Evolutionary conservation across 1,140 invertebrate species (phyloP).

Genomic region (Diploscapter pachys): DNA sequence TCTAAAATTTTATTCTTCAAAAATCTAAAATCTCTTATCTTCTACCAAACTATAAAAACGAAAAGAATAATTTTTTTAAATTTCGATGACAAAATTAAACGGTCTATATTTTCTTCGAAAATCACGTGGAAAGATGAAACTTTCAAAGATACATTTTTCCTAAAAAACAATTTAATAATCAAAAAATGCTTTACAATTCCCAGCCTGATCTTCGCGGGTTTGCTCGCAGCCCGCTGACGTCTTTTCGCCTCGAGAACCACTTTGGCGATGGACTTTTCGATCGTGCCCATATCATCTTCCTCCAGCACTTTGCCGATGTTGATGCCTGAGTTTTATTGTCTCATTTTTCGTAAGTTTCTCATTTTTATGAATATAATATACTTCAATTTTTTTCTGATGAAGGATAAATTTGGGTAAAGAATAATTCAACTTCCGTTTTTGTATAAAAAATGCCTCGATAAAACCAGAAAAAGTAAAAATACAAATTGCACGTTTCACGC

Average conservation of each 20-base stretch:
- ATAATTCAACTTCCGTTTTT: not conserved
- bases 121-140: too few species aligned
- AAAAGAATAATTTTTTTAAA: not conserved
- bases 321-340: slow-evolving; percentile 28
- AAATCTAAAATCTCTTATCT: not conserved
- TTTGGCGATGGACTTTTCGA: slow-evolving; percentile 60
- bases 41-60: not conserved
- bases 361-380: not conserved
- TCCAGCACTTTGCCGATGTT: slow-evolving; percentile 60
- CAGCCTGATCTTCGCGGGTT: slow-evolving; percentile 59
- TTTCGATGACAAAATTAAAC: slow-evolving; percentile 3
- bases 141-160: too few species aligned
- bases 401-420: not conserved
- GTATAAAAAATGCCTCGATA: too few species aligned
- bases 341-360: not conserved
- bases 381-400: not conserved
- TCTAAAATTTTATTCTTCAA: slow-evolving; percentile 54
- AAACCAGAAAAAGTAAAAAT: too few species aligned
- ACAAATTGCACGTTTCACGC: too few species aligned
- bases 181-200: slow-evolving; percentile 60
- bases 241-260: slow-evolving; percentile 60
- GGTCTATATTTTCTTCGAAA: not conserved
- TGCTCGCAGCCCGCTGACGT: slow-evolving; percentile 54
- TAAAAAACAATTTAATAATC: slow-evolving; percentile 4
- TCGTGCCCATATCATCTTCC: slow-evolving; percentile 62